Conservation (phyloP, 2,797 vertebrate genomes). For the Spinus pinus region DNA sequence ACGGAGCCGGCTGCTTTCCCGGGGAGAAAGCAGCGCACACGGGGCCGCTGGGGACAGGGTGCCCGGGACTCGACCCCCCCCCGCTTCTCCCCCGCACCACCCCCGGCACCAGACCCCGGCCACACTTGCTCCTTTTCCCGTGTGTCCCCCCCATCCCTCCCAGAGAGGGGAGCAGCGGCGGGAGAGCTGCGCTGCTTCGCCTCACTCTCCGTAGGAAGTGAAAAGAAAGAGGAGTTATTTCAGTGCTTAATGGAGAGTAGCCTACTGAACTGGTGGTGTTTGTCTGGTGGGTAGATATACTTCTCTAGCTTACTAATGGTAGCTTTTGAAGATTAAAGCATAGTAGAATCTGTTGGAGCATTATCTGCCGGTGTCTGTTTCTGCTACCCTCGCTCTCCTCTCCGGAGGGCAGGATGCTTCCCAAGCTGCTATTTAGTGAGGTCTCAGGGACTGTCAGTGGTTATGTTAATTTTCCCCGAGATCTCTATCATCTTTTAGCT, state of each 20-base stretch:
- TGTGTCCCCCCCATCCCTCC: neutral
- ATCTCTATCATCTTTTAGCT: neutral
- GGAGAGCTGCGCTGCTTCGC: neutral
- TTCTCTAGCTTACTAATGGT: constrained; percentile 48
- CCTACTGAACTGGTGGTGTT: constrained; percentile 43
- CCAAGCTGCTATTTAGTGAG: neutral
- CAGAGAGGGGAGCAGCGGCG: neutral
- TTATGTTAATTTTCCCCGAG: neutral
- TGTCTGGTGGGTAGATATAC: constrained; percentile 48
- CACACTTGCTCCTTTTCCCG: neutral
- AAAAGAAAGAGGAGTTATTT: constrained; percentile 29
- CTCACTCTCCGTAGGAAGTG: neutral
- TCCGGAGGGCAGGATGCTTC: constrained; percentile 6
- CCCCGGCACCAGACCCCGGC: too few relatives aligned
- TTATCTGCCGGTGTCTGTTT: constrained; percentile 26
- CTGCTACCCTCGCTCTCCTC: neutral
- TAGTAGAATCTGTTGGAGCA: neutral
- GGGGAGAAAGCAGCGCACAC: neutral
- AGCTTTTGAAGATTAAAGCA: constrained; percentile 59
- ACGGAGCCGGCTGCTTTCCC: neutral
- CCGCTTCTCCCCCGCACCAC: too few relatives aligned
- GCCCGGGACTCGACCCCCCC: too few relatives aligned
- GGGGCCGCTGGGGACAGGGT: neutral
- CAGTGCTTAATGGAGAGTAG: constrained; percentile 36
- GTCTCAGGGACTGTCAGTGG: neutral